These are phyloP conservation scores for Oceanites oceanicus DNA, from an alignment of 2,113 vertebrate species.

Conservation along the genomic window DNA sequence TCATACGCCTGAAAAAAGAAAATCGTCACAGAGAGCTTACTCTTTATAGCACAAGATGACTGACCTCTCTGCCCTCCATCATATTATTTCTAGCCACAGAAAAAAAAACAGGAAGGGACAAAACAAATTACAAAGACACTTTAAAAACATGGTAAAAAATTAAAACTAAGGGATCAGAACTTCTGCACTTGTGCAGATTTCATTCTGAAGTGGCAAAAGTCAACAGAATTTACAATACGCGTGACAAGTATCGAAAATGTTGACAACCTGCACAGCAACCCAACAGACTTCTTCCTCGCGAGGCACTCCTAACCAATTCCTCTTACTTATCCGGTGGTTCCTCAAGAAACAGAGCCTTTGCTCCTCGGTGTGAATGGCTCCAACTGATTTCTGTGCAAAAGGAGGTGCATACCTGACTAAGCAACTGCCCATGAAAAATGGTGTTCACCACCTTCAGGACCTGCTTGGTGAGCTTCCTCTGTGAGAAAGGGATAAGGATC, in stretches of 20 bases:
- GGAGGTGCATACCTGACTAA: conserved; percentile 89
- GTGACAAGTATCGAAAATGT: background rate
- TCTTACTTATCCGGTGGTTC: background rate
- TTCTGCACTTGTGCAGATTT: background rate
- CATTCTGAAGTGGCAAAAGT: background rate
- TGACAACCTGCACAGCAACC: background rate
- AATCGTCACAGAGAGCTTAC: background rate
- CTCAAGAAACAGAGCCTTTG: background rate
- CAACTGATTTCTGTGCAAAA: background rate
- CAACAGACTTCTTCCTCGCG: background rate
- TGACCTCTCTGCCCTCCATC: background rate
- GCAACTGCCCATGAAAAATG: conserved; percentile 98
- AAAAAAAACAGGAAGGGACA: background rate
- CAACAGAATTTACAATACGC: background rate
- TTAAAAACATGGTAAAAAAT: background rate
- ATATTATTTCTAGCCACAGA: background rate
- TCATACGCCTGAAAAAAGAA: background rate
- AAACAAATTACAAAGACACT: background rate
- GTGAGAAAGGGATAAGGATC: conserved; percentile 95
- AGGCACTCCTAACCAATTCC: background rate
- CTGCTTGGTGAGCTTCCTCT: conserved; percentile 97
- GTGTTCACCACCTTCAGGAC: conserved; percentile 99
- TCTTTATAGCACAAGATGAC: background rate
- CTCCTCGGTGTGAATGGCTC: background rate
- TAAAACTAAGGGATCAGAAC: background rate